Conservation (phyloP, 2,797 vertebrate species). For the Enteromius viviparus region DNA sequence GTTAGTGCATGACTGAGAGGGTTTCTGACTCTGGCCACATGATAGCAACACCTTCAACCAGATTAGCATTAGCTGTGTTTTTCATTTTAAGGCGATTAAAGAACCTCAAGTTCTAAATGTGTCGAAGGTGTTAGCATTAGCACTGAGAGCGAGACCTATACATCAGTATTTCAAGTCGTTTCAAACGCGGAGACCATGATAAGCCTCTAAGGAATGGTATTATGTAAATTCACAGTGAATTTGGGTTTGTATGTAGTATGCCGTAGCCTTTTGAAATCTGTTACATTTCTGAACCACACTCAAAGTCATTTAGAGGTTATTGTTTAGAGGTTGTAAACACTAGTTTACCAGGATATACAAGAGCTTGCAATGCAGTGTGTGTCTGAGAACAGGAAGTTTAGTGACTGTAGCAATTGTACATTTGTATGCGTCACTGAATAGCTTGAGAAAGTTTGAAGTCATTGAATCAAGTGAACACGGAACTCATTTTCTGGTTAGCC, state of each 20-base stretch:
- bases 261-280: conserved; percentile 19
- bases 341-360: neutral
- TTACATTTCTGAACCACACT: neutral
- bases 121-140: conserved; percentile 22
- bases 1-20: conserved; percentile 20
- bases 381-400: conserved; percentile 2
- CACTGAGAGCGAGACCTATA: neutral
- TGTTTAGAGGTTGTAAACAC: conserved; percentile 3
- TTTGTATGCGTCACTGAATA: conserved; percentile 13
- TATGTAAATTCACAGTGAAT: neutral
- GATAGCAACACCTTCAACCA: conserved; percentile 36
- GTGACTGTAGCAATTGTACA: conserved; percentile 1
- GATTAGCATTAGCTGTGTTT: conserved; percentile 43
- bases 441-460: conserved; percentile 9
- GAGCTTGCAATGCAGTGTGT: neutral
- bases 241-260: neutral
- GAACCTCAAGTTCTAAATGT: conserved; percentile 14
- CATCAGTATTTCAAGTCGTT: neutral
- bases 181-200: conserved; percentile 2
- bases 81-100: conserved; percentile 24
- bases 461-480: neutral
- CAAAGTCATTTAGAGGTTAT: neutral
- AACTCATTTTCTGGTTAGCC: neutral
- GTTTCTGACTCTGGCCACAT: conserved; percentile 41
- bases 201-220: conserved; percentile 21